phyloP scores from a whole-genome alignment of 2,888 invertebrate genomes.

The Erebia epiphron region DNA sequence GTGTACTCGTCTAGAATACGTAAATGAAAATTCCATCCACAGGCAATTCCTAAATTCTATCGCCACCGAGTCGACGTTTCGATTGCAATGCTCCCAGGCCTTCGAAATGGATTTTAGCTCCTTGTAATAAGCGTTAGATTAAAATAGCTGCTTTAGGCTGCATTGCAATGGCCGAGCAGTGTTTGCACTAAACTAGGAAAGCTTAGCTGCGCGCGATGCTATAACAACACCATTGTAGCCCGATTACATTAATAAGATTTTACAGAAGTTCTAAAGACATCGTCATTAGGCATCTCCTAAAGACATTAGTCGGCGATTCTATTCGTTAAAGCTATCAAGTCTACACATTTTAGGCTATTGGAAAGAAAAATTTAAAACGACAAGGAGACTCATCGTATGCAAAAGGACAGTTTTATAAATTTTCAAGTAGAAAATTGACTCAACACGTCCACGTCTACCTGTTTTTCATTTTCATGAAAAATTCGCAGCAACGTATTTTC shows the following conservation, averaged over 20 bases:
- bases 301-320: conserved; percentile 4
- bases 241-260: conserved; percentile 26
- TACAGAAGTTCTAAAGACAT: conserved; percentile 8
- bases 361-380: not conserved
- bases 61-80: conserved; percentile 45
- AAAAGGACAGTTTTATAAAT: conserved; percentile 41
- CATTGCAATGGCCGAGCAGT: conserved; percentile 37
- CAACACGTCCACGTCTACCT: conserved; percentile 38
- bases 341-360: not conserved
- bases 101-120: conserved; percentile 38
- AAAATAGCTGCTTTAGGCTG: conserved; percentile 23
- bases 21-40: conserved; percentile 33
- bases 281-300: not conserved
- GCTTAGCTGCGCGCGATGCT: conserved; percentile 35
- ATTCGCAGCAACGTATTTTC: conserved; percentile 35
- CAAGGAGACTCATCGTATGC: not conserved
- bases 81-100: conserved; percentile 41
- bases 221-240: conserved; percentile 26
- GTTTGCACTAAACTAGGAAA: conserved; percentile 34
- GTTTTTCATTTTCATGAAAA: conserved; percentile 30
- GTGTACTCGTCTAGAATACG: conserved; percentile 34
- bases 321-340: conserved; percentile 6
- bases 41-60: conserved; percentile 43
- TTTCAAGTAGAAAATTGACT: conserved; percentile 42
- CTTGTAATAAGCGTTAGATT: conserved; percentile 28